Percentiles rank a stretch among this genome's conserved stretches.
Evolutionary conservation across 2,888 invertebrate genomes (phyloP).

Genomic region (Aquatica leii): DNA sequence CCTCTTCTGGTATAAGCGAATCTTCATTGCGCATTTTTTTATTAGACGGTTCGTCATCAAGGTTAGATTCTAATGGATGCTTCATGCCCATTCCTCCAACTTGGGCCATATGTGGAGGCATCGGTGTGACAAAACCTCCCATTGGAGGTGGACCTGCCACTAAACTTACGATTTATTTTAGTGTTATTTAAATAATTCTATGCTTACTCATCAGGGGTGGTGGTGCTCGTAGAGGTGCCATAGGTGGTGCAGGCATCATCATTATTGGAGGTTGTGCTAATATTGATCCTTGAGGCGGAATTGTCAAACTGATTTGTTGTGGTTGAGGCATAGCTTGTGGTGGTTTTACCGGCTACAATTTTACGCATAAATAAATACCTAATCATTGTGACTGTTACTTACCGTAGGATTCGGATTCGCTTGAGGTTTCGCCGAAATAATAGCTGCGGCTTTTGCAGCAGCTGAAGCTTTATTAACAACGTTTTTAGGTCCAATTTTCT

Average conservation of each 20-base stretch:
- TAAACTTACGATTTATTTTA: constrained; percentile 26
- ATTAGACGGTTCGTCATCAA: constrained; percentile 84
- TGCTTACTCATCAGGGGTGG: constrained; percentile 67
- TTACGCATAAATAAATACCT: too few relatives aligned
- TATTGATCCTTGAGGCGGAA: constrained; percentile 63
- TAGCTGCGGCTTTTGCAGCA: constrained; percentile 55
- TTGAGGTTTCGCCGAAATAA: constrained; percentile 60
- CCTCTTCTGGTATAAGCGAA: constrained; percentile 87
- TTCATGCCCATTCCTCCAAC: constrained; percentile 61
- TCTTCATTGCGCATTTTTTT: constrained; percentile 94
- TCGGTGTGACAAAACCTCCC: constrained; percentile 61
- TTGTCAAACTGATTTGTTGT: constrained; percentile 28
- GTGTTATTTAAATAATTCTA: neutral
- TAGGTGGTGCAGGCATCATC: constrained; percentile 70
- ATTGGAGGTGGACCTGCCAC: constrained; percentile 63
- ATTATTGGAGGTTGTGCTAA: constrained; percentile 65
- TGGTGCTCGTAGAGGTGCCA: constrained; percentile 66
- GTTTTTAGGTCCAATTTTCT: constrained; percentile 94
- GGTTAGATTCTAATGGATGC: constrained; percentile 61
- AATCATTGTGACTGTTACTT: constrained; percentile 8
- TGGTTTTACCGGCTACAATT: constrained; percentile 52
- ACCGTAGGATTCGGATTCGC: constrained; percentile 45
- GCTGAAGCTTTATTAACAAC: constrained; percentile 61
- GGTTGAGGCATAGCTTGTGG: constrained; percentile 57
- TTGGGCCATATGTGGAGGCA: constrained; percentile 52